A percentile compares a stretch with the other conserved stretches of the same genome.
Conservation (phyloP, 1,140 invertebrate species). For the Drosophila rufa region DNA sequence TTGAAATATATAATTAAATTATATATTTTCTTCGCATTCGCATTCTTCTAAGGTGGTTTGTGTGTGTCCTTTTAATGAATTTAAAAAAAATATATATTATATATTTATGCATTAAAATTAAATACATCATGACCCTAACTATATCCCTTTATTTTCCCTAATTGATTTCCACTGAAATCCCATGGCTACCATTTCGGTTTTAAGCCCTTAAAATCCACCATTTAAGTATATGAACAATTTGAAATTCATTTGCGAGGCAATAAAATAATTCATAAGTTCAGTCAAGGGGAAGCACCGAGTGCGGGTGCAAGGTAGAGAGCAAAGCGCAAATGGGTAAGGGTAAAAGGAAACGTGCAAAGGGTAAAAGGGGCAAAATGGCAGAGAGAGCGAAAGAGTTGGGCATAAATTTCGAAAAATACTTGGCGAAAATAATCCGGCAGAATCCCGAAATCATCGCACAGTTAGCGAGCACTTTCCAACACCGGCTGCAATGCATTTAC, state of each 20-base stretch:
- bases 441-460: slow-evolving; percentile 53
- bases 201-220: slow-evolving; percentile 12
- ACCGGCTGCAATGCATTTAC: slow-evolving; percentile 25
- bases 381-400: slow-evolving; percentile 6
- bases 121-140: too few species aligned
- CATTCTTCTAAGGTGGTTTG: too few species aligned
- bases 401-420: slow-evolving; percentile 50
- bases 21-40: too few species aligned
- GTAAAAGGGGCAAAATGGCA: slow-evolving; percentile 4
- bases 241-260: slow-evolving; percentile 37
- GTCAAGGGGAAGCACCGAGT: neutral
- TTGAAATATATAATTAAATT: too few species aligned
- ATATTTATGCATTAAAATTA: too few species aligned
- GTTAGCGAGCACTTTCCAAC: slow-evolving; percentile 42
- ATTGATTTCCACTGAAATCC: neutral
- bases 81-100: too few species aligned
- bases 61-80: too few species aligned
- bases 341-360: neutral
- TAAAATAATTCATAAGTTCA: slow-evolving; percentile 44
- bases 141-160: too few species aligned
- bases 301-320: slow-evolving; percentile 1
- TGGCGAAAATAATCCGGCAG: slow-evolving; percentile 45
- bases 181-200: neutral
- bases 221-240: slow-evolving; percentile 39
- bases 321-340: neutral